Percentiles rank a stretch among this genome's conserved stretches.
Evolutionary conservation across 2,113 vertebrate genomes (phyloP).

Genomic region (Sceloporus undulatus): DNA sequence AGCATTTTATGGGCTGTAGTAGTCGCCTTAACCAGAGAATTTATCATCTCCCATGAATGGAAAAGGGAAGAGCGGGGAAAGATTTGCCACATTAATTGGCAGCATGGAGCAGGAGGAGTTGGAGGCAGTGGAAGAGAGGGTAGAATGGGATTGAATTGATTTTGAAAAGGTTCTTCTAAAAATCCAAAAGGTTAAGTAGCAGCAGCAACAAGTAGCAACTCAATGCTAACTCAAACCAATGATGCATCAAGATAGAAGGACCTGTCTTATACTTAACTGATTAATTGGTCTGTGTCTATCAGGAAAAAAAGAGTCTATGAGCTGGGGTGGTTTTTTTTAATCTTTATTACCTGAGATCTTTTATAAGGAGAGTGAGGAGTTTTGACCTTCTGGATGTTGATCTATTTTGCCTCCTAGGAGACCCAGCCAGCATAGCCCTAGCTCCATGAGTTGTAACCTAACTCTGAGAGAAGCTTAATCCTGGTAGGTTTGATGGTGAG

Average conservation of each 20-base stretch:
- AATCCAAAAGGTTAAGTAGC: neutral
- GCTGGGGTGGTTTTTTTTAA: neutral
- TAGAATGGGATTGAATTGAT: neutral
- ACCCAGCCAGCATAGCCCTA: too few species aligned
- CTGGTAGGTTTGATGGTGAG: too few species aligned
- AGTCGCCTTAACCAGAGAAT: neutral
- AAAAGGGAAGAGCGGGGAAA: neutral
- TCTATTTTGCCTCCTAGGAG: neutral
- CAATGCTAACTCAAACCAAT: neutral
- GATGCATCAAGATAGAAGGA: neutral
- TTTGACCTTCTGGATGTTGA: neutral
- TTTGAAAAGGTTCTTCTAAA: neutral
- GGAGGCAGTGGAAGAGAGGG: neutral
- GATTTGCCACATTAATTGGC: neutral
- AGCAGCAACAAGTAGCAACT: neutral
- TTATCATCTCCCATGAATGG: neutral
- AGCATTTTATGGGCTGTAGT: neutral
- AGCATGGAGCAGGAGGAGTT: too few species aligned
- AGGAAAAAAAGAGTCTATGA: neutral
- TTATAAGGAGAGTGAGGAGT: neutral
- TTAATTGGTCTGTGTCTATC: neutral
- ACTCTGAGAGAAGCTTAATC: neutral
- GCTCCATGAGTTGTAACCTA: neutral
- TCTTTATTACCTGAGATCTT: neutral
- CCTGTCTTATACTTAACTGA: neutral